Conservation (phyloP, 2,113 vertebrate species). For the Acanthochromis polyacanthus region DNA sequence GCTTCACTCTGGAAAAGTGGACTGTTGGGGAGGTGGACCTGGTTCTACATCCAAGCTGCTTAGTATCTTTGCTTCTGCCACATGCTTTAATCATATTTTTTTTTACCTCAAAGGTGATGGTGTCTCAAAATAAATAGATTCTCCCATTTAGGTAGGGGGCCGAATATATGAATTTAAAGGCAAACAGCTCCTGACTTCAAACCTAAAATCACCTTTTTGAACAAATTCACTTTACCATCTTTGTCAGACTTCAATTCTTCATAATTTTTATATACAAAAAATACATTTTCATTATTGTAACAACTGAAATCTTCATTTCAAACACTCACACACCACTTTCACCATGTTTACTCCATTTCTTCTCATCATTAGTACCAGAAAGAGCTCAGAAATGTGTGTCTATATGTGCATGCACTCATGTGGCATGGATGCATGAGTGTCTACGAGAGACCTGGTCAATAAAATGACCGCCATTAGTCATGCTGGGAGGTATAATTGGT, state of each 20-base stretch:
- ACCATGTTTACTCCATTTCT: background rate
- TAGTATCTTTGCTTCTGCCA: conserved; percentile 34
- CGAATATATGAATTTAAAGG: conserved; percentile 17
- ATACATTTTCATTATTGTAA: too few relatives aligned
- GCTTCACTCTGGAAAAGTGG: conserved; percentile 48
- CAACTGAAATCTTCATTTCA: background rate
- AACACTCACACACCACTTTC: background rate
- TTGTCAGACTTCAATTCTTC: too few relatives aligned
- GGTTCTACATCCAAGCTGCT: conserved; percentile 57
- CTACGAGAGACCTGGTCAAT: background rate
- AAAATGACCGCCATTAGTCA: conserved; percentile 11
- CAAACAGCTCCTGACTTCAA: background rate
- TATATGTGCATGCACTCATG: background rate
- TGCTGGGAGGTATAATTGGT: conserved; percentile 46
- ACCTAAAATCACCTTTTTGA: background rate
- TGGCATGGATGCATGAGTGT: background rate
- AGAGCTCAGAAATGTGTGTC: conserved; percentile 25
- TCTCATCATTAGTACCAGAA: conserved; percentile 21
- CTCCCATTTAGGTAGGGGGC: background rate
- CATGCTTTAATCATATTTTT: conserved; percentile 50
- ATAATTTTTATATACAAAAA: too few relatives aligned
- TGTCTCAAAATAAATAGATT: conserved; percentile 1
- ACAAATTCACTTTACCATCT: background rate
- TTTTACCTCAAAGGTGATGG: conserved; percentile 45
- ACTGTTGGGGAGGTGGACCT: conserved; percentile 61